These are phyloP conservation scores for Ormyrus rosae DNA, from an alignment of 2,888 invertebrate species.

Conservation along the genomic window DNA sequence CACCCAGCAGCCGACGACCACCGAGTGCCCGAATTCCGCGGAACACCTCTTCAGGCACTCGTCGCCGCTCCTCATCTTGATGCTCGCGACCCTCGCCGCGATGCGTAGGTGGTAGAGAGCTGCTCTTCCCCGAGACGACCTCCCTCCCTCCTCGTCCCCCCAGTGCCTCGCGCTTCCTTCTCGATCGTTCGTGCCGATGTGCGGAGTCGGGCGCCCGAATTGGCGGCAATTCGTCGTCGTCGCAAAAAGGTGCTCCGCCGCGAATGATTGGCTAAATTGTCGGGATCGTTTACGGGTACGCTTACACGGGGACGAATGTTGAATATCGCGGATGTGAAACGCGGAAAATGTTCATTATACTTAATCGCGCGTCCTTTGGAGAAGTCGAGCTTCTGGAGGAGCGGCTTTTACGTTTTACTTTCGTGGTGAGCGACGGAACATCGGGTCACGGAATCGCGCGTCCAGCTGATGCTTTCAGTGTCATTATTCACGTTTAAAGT, in stretches of 20 bases:
- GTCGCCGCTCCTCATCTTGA: not conserved
- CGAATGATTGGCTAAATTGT: no score
- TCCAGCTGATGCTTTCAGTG: conserved; percentile 8
- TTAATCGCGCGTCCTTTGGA: no score
- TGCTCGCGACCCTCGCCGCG: not conserved
- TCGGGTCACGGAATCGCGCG: not conserved
- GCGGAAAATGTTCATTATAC: no score
- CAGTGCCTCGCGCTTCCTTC: not conserved
- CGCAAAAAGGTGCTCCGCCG: no score
- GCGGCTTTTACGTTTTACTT: no score
- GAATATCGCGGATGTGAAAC: no score
- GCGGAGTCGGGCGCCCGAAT: not conserved
- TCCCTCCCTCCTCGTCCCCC: not conserved
- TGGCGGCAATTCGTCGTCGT: no score
- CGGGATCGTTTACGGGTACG: no score
- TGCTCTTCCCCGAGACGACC: not conserved
- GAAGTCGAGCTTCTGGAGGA: no score
- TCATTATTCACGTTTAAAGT: conserved; percentile 7
- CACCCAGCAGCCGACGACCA: conserved; percentile 17
- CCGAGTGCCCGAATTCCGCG: conserved; percentile 39
- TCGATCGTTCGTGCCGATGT: not conserved
- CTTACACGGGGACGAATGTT: no score
- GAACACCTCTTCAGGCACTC: not conserved
- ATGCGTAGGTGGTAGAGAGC: not conserved
- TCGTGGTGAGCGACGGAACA: no score